Percentiles rank a stretch among this genome's conserved stretches.
phyloP scores from a whole-genome alignment of 2,797 vertebrate genomes.

The Melanogrammus aeglefinus region DNA sequence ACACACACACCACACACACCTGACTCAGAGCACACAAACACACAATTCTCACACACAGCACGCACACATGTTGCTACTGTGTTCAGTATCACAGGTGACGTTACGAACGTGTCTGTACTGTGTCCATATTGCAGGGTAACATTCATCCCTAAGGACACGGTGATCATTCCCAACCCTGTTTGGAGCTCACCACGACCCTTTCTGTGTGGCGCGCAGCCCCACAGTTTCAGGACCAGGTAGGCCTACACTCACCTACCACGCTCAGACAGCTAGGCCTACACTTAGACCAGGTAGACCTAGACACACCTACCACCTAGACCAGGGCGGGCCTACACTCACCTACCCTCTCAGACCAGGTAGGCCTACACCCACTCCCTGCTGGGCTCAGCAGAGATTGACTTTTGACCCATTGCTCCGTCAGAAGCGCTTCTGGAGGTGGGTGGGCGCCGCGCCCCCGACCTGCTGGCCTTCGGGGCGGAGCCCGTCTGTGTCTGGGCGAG shows the following conservation, averaged over 20 bases:
- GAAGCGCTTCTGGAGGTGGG: conserved; percentile 80
- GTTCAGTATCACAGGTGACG: too few relatives aligned
- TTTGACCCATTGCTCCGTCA: conserved; percentile 45
- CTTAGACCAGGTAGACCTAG: conserved; percentile 20
- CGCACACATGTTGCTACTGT: too few relatives aligned
- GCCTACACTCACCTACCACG: conserved; percentile 19
- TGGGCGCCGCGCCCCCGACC: conserved; percentile 54
- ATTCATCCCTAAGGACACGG: conserved; percentile 78
- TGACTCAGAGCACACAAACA: too few relatives aligned
- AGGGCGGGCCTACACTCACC: background rate
- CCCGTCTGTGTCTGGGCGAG: conserved; percentile 84
- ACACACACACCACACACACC: too few relatives aligned
- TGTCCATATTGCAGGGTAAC: conserved; percentile 77
- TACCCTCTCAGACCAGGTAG: conserved; percentile 19
- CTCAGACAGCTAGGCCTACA: conserved; percentile 1
- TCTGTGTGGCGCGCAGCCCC: conserved; percentile 76
- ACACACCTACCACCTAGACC: too few relatives aligned
- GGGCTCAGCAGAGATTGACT: background rate
- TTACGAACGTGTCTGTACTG: background rate
- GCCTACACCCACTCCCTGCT: background rate
- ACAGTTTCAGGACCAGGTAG: conserved; percentile 81
- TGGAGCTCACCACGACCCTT: conserved; percentile 83
- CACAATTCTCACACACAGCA: too few relatives aligned
- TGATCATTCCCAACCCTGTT: conserved; percentile 87
- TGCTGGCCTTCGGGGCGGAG: conserved; percentile 82